Conservation (phyloP, 2,113 vertebrate species). For the Lampris megalopsis region DNA sequence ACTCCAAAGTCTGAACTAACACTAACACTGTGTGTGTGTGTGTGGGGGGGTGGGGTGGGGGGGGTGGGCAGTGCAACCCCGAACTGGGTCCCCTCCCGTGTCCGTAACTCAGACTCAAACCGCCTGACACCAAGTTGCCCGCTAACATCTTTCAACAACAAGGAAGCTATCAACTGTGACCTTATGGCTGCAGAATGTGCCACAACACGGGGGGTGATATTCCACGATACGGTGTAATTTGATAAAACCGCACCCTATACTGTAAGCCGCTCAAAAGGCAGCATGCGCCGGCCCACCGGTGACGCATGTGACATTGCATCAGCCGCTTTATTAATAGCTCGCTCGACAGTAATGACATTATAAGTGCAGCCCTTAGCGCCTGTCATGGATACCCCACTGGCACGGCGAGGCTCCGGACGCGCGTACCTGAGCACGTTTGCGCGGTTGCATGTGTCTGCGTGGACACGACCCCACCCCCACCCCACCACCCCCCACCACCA, state of each 20-base stretch:
- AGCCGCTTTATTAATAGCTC: slow-evolving; percentile 64
- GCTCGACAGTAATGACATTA: slow-evolving; percentile 41
- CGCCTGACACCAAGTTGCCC: no score
- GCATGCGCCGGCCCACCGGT: slow-evolving; percentile 20
- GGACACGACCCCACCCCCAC: slow-evolving; percentile 28
- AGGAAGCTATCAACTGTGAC: slow-evolving; percentile 31
- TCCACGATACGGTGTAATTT: slow-evolving; percentile 46
- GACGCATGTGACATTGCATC: slow-evolving; percentile 56
- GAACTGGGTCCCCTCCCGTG: no score
- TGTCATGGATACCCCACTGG: slow-evolving; percentile 13
- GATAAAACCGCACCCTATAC: slow-evolving; percentile 8
- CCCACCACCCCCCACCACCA: neutral
- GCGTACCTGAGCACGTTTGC: slow-evolving; percentile 1
- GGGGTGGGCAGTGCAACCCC: no score
- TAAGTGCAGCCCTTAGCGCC: slow-evolving; percentile 28
- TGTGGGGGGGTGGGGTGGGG: no score
- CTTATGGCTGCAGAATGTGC: slow-evolving; percentile 43
- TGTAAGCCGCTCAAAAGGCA: slow-evolving; percentile 40
- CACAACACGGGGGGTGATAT: slow-evolving; percentile 34
- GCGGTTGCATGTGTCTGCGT: slow-evolving; percentile 39
- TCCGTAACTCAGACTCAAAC: no score
- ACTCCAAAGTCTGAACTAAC: no score
- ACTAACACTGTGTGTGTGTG: no score
- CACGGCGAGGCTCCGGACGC: no score
- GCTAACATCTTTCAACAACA: neutral